Conservation (phyloP, 2,113 vertebrate genomes). For the Calidris pugnax region DNA sequence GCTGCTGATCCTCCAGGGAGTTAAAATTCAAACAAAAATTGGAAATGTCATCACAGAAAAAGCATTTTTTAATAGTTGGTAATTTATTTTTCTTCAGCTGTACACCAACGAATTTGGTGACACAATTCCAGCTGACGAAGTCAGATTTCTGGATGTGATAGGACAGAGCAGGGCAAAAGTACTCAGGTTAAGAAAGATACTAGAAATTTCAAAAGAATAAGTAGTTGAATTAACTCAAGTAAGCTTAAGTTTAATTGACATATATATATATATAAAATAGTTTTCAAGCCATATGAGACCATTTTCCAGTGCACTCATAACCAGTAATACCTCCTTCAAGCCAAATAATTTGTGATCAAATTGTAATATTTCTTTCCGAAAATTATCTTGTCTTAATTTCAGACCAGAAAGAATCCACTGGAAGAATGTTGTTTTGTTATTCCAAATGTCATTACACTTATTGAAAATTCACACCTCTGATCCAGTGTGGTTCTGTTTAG, state of each 20-base stretch:
- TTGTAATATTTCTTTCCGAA: background rate
- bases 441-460: background rate
- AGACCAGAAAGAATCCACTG: background rate
- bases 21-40: background rate
- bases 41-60: background rate
- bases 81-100: background rate
- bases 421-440: background rate
- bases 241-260: background rate
- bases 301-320: background rate
- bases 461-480: background rate
- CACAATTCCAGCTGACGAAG: background rate
- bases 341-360: background rate
- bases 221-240: background rate
- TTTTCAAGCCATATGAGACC: background rate
- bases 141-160: background rate
- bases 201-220: background rate
- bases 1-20: background rate
- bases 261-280: background rate
- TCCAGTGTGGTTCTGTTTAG: background rate
- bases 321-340: background rate
- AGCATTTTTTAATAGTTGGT: accelerated
- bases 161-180: background rate
- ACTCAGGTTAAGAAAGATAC: background rate
- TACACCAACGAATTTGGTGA: background rate
- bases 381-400: background rate